phyloP scores from a whole-genome alignment of 2,888 invertebrate genomes.

The Argynnis bischoffii region DNA sequence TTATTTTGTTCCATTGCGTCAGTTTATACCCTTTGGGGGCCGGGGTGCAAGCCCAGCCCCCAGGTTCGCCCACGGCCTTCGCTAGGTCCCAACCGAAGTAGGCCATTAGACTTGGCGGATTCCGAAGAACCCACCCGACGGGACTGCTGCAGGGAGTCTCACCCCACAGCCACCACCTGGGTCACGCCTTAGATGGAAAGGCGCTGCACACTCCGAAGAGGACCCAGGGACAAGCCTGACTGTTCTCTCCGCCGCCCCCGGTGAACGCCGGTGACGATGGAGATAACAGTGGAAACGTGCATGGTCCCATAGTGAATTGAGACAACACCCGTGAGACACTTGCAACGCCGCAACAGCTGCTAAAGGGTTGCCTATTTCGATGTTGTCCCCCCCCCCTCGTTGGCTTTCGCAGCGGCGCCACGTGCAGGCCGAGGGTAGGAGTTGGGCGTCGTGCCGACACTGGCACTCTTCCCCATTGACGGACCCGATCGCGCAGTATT shows the following conservation, averaged over 20 bases:
- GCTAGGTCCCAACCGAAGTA: neutral
- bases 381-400: constrained; percentile 17
- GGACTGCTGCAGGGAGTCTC: constrained; percentile 22
- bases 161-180: constrained; percentile 12
- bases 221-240: constrained; percentile 12
- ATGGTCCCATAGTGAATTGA: neutral
- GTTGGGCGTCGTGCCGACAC: constrained; percentile 23
- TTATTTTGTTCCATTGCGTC: neutral
- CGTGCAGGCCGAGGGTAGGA: constrained; percentile 37
- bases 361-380: neutral
- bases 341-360: constrained; percentile 7
- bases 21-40: neutral
- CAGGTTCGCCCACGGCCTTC: neutral
- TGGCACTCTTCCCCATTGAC: constrained; percentile 1
- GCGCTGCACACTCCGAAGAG: constrained; percentile 9
- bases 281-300: constrained; percentile 1
- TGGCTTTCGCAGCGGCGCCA: constrained; percentile 33
- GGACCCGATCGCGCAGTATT: neutral
- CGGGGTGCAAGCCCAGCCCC: neutral
- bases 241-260: constrained; percentile 3
- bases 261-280: neutral
- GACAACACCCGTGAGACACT: neutral
- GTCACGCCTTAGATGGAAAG: neutral
- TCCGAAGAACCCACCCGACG: constrained; percentile 12
- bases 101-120: constrained; percentile 19